Percentiles rank a stretch among this genome's conserved stretches.
Evolutionary conservation across 2,888 invertebrate genomes (phyloP).

Genomic region (Plebejus anna): DNA sequence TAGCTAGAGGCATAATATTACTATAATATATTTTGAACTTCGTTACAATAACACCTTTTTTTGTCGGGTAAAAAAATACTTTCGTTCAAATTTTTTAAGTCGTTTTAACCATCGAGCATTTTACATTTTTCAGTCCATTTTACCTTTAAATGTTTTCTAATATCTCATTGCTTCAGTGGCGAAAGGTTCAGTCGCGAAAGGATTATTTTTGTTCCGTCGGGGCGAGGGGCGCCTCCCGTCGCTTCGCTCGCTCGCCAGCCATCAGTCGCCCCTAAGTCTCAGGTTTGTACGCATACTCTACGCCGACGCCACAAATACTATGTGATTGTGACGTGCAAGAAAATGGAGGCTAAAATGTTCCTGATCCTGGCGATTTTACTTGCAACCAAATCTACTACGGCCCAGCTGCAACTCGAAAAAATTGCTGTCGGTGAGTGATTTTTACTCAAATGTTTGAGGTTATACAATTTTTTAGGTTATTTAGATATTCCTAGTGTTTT

Average conservation of each 20-base stretch:
- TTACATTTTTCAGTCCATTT: not conserved
- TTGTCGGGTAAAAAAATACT: too few species aligned
- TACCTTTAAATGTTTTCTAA: not conserved
- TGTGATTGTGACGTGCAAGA: slow-evolving; percentile 25
- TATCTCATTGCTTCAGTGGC: not conserved
- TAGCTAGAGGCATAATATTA: too few species aligned
- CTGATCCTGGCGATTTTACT: slow-evolving; percentile 49
- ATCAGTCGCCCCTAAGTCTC: slow-evolving; percentile 76
- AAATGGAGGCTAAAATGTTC: slow-evolving; percentile 38
- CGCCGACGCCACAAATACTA: slow-evolving; percentile 45
- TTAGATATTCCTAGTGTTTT: slow-evolving; percentile 43
- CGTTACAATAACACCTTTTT: too few species aligned
- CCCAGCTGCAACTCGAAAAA: slow-evolving; percentile 67
- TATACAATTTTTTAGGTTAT: slow-evolving; percentile 34
- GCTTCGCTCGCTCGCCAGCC: slow-evolving; percentile 59
- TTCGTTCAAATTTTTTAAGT: too few species aligned
- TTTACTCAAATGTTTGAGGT: not conserved
- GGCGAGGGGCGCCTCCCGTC: slow-evolving; percentile 50
- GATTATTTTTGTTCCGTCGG: slow-evolving; percentile 38
- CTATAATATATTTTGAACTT: too few species aligned
- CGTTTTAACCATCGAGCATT: too few species aligned
- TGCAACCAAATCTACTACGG: slow-evolving; percentile 55
- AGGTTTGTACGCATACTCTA: slow-evolving; percentile 73
- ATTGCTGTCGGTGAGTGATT: slow-evolving; percentile 71
- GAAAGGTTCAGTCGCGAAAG: slow-evolving; percentile 3